Percentiles rank a stretch among this genome's conserved stretches.
Evolutionary conservation across 2,888 invertebrate species (phyloP).

Genomic region (Microctonus aethiopoides): DNA sequence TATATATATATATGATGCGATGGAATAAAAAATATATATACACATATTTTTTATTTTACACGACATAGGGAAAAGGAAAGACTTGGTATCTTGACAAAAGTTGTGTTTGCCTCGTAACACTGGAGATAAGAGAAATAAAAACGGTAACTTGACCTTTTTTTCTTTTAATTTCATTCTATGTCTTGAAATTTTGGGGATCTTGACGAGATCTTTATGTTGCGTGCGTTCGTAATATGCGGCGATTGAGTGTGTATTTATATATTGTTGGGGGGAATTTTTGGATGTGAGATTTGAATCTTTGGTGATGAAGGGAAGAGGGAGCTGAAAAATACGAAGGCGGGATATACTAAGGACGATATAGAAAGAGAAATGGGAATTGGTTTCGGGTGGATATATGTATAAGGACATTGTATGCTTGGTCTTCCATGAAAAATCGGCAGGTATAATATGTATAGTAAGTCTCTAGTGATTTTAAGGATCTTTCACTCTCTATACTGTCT

Average conservation of each 20-base stretch:
- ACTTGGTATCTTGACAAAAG: constrained; percentile 31
- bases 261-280: too few relatives aligned
- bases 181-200: constrained; percentile 20
- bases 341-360: not conserved
- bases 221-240: constrained; percentile 17
- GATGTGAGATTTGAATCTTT: constrained; percentile 31
- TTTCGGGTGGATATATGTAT: constrained; percentile 19
- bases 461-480: constrained; percentile 39
- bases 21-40: constrained; percentile 4
- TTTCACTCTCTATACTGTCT: constrained; percentile 1
- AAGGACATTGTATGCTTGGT: constrained; percentile 35
- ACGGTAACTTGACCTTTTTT: constrained; percentile 13
- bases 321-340: too few relatives aligned
- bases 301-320: constrained; percentile 11
- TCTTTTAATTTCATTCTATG: not conserved
- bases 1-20: constrained; percentile 1
- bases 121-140: constrained; percentile 37
- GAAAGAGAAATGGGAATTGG: constrained; percentile 25
- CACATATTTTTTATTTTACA: not conserved
- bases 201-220: constrained; percentile 14
- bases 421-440: constrained; percentile 61
- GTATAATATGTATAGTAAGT: too few relatives aligned
- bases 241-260: constrained; percentile 15
- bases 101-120: constrained; percentile 40
- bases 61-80: constrained; percentile 1